Evolutionary conservation across 2,113 vertebrate species (phyloP).

Genomic region (Pteronura brasiliensis): DNA sequence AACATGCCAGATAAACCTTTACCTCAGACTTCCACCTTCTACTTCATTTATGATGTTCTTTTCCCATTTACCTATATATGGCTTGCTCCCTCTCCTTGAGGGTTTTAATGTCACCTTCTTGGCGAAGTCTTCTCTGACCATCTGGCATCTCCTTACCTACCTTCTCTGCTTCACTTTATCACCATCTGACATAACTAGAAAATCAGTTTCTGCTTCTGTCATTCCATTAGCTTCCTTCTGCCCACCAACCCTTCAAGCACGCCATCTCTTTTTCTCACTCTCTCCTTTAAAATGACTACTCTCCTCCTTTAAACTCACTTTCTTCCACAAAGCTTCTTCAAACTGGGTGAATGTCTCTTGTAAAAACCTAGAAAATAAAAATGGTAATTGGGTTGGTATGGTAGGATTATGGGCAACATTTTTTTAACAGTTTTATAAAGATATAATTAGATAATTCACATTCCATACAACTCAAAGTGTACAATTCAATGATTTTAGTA

Average conservation of each 20-base stretch:
- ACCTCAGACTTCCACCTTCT: background rate
- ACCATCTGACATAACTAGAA: background rate
- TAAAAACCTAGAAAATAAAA: constrained; percentile 17
- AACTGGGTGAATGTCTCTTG: background rate
- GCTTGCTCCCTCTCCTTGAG: background rate
- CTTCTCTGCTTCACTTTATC: background rate
- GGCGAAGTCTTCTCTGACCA: background rate
- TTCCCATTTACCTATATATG: background rate
- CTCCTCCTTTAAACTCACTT: background rate
- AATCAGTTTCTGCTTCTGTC: background rate
- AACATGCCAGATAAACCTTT: background rate
- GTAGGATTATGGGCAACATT: background rate
- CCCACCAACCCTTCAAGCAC: background rate
- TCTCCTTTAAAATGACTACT: background rate
- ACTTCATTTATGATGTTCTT: background rate
- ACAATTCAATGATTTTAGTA: background rate
- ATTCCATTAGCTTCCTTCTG: background rate
- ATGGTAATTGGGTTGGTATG: background rate
- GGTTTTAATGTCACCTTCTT: background rate
- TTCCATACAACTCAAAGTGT: background rate
- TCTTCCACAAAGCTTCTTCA: constrained; percentile 16
- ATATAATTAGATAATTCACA: background rate
- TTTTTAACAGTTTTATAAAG: background rate
- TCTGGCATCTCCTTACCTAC: background rate
- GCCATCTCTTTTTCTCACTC: background rate